Conservation (phyloP, 2,797 vertebrate genomes). For the Gambelia wislizenii region DNA sequence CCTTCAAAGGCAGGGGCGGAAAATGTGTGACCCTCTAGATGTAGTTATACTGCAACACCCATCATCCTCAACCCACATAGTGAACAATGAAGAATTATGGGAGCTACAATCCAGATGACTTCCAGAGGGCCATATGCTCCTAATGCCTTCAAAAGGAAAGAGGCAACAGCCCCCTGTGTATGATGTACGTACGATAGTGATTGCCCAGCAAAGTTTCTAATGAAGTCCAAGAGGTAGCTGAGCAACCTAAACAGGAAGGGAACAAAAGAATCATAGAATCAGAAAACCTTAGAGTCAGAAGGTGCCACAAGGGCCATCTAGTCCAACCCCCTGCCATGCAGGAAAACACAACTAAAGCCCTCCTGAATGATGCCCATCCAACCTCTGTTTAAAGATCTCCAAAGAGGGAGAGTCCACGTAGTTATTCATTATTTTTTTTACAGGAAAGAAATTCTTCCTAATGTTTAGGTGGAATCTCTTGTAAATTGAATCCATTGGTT, state of each 20-base stretch:
- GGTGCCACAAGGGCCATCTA: no score
- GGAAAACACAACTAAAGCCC: no score
- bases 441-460: no score
- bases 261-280: conserved; percentile 8
- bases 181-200: conserved; percentile 41
- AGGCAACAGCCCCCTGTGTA: conserved; percentile 35
- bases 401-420: no score
- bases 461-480: no score
- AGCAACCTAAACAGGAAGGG: not conserved
- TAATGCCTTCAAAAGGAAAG: conserved; percentile 5
- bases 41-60: not conserved
- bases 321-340: no score
- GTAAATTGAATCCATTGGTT: no score
- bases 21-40: not conserved
- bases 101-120: not conserved
- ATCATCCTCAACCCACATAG: not conserved
- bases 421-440: no score
- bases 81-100: not conserved
- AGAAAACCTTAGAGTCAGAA: no score
- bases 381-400: no score
- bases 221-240: not conserved
- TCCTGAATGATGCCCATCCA: no score
- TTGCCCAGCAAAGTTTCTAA: conserved; percentile 30
- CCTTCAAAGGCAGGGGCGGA: not conserved
- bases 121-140: not conserved